Evolutionary conservation across 2,113 vertebrate genomes (phyloP), one percentile per base, ranked within the genome.

Genomic region (Grus americana): DNA sequence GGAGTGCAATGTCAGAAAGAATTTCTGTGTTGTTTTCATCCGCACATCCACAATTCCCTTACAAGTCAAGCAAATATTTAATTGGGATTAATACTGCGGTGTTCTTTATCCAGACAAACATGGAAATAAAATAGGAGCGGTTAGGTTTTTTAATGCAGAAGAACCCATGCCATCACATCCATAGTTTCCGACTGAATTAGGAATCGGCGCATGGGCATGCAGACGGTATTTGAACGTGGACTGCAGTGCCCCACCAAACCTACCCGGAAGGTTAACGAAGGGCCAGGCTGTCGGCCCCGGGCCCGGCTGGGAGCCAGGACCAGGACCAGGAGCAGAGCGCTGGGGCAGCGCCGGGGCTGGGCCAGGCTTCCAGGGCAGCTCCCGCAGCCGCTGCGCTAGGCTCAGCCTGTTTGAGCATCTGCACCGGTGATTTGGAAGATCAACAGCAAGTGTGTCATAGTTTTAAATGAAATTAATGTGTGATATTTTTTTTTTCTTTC

Each of bases 41-140:
- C 20, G 1, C 4, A 10, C 4, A 5, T 7, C 47, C 50, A 9
- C 29, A 19, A 4, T 13, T 67, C 93, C 65, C 61, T 4, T 27
- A 9, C 10, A 4, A 49, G 21, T 27, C 12, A 11, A 29, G 44
- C 55, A 54, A 73, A 34, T 68, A 42, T 44, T 91, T 59, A 76
- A n/a, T 47, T 29, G 38, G 46, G 44, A 22, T 50, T 13, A 32
- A 23, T 15, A 2, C 34, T 5, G 44, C 1, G 3, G 32, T 17
- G 47, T 17, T 57, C 7, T 29, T 36, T 4, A 7, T 54, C 27
- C 12, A 49, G 85, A 11, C 17, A 20, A 20, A 34, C 11, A 20
- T 8, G 21, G 15, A 10, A 38, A 15, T 2, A 10, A 9, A 17
- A 0, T 2, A 10, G 74, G 52, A 17, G 13, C 1, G 5, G 32